Base-by-base conservation (phyloP, 2,797 vertebrate genomes). In the Diglossa cyanea region DNA sequence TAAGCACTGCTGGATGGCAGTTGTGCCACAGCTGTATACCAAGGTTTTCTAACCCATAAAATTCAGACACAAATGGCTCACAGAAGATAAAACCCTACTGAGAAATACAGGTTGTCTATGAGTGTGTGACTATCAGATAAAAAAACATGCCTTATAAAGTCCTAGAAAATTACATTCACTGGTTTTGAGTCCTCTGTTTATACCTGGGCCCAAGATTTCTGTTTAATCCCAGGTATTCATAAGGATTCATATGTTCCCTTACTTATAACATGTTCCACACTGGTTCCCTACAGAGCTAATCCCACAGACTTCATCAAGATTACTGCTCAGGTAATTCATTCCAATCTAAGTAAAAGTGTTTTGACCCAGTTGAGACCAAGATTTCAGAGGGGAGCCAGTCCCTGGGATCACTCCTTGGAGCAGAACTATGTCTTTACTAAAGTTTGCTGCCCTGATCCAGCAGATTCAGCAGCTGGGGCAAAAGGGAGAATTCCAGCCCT, bases 11-110 rank as follows among this genome's bases (percentile, higher is more conserved):
- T 78, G 70, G 62, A 53, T 70, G 70, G 57, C 62, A 88, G 40
- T 23, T 72, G 44, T 72, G 28, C 37, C 62, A 47, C n/a, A 93
- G 53, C 30, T 85, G 57, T 31, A 86, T n/a, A 87, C 33, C 40
- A 78, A 62, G 44, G 73, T 90, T 88, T 95, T 81, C 86, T 78
- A 86, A 21, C 18, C 40, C 31, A 47, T 40, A 33, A 48, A 65
- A 86, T 88, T 58, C 62, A 83, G 58, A 65, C 21, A 58, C 0
- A 4, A 90, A 83, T 78, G 54, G 44, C 54, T 91, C 73, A 82
- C n/a, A 48, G 72, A 42, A 94, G 75, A 93, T 72, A 91, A 95
- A 90, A 75, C 5, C 26, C 85, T 71, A 65, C 54, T 65, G 82
- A 93, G 78, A 92, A 93, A 88, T 78, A 75, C 2, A 28, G 31